A percentile compares a stretch with the other conserved stretches of the same genome.
Evolutionary conservation across 2,888 invertebrate species (phyloP).

Genomic region (Alsophila aescularia): DNA sequence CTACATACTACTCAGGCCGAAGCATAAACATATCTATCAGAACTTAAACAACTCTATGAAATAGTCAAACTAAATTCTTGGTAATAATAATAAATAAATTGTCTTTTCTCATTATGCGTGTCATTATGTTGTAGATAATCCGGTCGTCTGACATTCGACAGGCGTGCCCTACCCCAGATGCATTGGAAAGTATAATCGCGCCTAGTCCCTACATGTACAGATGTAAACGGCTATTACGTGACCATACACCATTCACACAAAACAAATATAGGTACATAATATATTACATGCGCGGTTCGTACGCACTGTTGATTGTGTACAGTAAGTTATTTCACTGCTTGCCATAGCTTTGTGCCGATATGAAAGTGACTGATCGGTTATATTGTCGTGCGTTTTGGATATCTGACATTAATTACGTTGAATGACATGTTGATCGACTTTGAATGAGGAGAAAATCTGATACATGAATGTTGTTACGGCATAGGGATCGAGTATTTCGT

Average conservation of each 20-base stretch:
- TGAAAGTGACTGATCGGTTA: conserved; percentile 17
- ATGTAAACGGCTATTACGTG: conserved; percentile 15
- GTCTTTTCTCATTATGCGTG: too few species aligned
- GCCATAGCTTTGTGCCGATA: conserved; percentile 16
- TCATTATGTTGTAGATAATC: too few species aligned
- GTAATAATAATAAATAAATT: too few species aligned
- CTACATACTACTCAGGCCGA: too few species aligned
- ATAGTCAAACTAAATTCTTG: too few species aligned
- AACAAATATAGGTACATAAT: conserved; percentile 14
- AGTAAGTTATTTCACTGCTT: conserved; percentile 17
- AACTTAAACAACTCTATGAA: too few species aligned
- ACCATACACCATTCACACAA: conserved; percentile 9
- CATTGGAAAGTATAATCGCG: neutral
- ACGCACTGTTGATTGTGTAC: conserved; percentile 10
- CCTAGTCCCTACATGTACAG: neutral
- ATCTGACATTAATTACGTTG: conserved; percentile 10
- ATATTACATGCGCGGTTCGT: conserved; percentile 13
- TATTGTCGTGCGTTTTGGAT: conserved; percentile 19
- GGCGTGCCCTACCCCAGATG: neutral
- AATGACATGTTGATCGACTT: conserved; percentile 9
- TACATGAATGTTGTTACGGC: too few species aligned
- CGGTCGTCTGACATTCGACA: too few species aligned
- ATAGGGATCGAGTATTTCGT: too few species aligned
- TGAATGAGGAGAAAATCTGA: neutral
- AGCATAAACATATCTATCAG: too few species aligned